Evolutionary conservation across 2,113 vertebrate genomes (phyloP).

Genomic region (Carollia perspicillata): DNA sequence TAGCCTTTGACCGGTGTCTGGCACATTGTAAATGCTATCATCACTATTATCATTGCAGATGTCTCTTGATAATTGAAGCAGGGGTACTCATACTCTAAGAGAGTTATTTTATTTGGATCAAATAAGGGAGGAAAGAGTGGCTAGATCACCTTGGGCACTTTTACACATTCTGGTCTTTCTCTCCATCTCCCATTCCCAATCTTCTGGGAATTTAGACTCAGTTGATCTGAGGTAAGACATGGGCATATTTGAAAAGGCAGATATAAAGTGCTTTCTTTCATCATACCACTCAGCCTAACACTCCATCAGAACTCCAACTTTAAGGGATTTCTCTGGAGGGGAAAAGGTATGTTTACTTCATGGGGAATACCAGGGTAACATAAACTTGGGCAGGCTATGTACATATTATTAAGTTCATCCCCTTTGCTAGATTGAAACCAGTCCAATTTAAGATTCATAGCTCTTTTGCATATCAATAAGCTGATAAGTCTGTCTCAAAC

Average conservation of each 20-base stretch:
- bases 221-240: not conserved
- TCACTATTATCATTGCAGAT: not conserved
- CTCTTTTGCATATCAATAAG: not conserved
- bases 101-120: not conserved
- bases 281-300: not conserved
- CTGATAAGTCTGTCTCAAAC: not conserved
- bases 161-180: not conserved
- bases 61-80: not conserved
- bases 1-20: not conserved
- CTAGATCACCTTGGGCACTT: not conserved
- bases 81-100: not conserved
- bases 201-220: not conserved
- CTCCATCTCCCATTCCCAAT: not conserved
- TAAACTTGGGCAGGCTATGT: not conserved
- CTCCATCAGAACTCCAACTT: not conserved
- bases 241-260: slow-evolving; percentile 4
- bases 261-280: not conserved
- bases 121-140: not conserved
- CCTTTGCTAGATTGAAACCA: not conserved
- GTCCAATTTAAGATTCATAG: not conserved
- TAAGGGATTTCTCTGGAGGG: not conserved
- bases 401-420: not conserved
- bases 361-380: not conserved
- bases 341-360: not conserved
- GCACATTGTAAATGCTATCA: not conserved